Conservation (phyloP, 1,140 invertebrate species). For the Calliopsis andreniformis region DNA sequence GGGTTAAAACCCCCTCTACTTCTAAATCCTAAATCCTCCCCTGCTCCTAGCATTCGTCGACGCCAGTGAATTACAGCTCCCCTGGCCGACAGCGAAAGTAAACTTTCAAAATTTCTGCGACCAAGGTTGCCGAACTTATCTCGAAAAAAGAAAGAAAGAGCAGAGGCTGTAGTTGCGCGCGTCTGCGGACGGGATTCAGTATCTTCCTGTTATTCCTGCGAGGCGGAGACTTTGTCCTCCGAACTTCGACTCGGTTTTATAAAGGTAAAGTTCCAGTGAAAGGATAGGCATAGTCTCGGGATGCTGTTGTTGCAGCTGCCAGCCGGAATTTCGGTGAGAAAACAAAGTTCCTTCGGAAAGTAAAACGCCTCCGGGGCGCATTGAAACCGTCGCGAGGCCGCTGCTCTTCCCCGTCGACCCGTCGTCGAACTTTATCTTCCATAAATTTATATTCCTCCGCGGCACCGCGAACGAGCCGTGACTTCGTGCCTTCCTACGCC, state of each 20-base stretch:
- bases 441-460: conserved; percentile 48
- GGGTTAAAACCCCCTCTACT: too few relatives aligned
- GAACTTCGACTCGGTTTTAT: conserved; percentile 57
- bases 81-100: conserved; percentile 54
- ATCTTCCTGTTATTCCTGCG: conserved; percentile 55
- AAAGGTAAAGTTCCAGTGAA: conserved; percentile 64
- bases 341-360: conserved; percentile 66
- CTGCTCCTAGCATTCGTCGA: too few relatives aligned
- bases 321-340: conserved; percentile 65
- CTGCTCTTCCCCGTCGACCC: conserved; percentile 22
- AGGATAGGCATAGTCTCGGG: conserved; percentile 50
- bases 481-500: conserved; percentile 27
- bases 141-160: conserved; percentile 15
- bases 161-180: conserved; percentile 5
- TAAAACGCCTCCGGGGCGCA: conserved; percentile 65
- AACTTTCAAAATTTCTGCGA: conserved; percentile 55
- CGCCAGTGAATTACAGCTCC: too few relatives aligned
- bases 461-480: conserved; percentile 14
- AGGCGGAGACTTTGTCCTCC: conserved; percentile 53
- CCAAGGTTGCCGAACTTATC: conserved; percentile 37
- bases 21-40: too few relatives aligned
- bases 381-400: conserved; percentile 44
- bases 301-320: conserved; percentile 69
- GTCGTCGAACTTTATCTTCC: conserved; percentile 51
- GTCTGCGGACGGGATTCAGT: conserved; percentile 42